A percentile compares a stretch with the other conserved stretches of the same genome.
phyloP scores from a whole-genome alignment of 2,113 vertebrate species.

The Dermatemys mawii region DNA sequence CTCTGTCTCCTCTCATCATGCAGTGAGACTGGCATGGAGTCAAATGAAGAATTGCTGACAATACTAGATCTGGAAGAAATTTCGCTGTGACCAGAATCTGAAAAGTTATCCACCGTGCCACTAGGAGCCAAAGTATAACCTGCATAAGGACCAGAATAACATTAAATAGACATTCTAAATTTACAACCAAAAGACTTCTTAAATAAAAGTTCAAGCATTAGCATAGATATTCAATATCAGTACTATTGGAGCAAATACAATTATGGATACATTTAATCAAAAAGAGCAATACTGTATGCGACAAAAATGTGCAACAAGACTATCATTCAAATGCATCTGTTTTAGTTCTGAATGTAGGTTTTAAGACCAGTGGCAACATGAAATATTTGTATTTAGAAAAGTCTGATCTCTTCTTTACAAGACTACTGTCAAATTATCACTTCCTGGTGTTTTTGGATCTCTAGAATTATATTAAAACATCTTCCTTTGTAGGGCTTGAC shows the following conservation, averaged over 20 bases:
- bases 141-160: slow-evolving; percentile 58
- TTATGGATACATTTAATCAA: background rate
- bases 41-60: slow-evolving; percentile 97
- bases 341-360: background rate
- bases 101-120: slow-evolving; percentile 90
- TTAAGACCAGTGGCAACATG: background rate
- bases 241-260: background rate
- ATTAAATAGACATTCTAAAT: background rate
- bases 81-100: slow-evolving; percentile 96
- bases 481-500: background rate
- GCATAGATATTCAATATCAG: background rate
- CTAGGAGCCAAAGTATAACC: slow-evolving; percentile 87
- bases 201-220: background rate
- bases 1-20: slow-evolving; percentile 92
- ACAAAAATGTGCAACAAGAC: background rate
- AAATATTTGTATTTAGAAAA: background rate
- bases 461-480: background rate
- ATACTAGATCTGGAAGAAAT: slow-evolving; percentile 97
- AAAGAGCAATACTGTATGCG: background rate
- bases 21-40: slow-evolving; percentile 82
- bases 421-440: background rate
- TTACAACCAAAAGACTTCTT: background rate
- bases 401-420: background rate
- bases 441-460: background rate
- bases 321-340: background rate